phyloP scores from a whole-genome alignment of 1,140 invertebrate species.

The Druon quercuslanigerum region DNA sequence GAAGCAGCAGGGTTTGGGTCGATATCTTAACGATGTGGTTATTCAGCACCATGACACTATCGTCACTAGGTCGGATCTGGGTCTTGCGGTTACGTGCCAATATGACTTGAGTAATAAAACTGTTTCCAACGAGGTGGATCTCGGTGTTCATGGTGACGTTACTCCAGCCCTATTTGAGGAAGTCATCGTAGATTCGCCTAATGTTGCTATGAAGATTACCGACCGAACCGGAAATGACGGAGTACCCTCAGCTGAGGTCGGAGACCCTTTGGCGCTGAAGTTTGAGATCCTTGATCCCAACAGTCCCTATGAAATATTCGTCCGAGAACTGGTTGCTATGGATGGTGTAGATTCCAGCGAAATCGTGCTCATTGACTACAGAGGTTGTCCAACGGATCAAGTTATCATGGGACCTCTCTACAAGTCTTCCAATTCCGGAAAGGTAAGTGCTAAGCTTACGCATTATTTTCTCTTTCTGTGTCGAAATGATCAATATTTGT shows the following conservation, averaged over 20 bases:
- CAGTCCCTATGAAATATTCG: conserved; percentile 96
- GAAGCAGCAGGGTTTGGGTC: conserved; percentile 87
- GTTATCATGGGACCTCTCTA: conserved; percentile 94
- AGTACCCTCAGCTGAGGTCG: conserved; percentile 89
- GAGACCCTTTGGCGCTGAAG: conserved; percentile 90
- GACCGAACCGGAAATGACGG: conserved; percentile 87
- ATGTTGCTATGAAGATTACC: conserved; percentile 96
- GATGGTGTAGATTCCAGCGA: conserved; percentile 94
- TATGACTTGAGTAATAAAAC: conserved; percentile 96
- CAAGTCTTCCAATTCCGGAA: conserved; percentile 85
- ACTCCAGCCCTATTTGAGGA: conserved; percentile 86
- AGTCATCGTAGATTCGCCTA: conserved; percentile 93
- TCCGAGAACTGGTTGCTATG: conserved; percentile 94
- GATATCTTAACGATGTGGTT: conserved; percentile 91
- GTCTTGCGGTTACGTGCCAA: conserved; percentile 93
- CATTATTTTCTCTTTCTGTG: conserved; percentile 9
- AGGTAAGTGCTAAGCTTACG: conserved; percentile 77
- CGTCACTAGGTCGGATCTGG: conserved; percentile 94
- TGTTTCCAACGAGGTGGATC: conserved; percentile 92
- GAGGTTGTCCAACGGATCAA: conserved; percentile 93
- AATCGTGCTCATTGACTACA: conserved; percentile 93
- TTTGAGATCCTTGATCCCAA: conserved; percentile 94
- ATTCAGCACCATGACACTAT: conserved; percentile 97
- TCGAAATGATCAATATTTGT: not conserved
- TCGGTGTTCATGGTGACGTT: conserved; percentile 91